Conservation (phyloP, 2,888 invertebrate genomes). For the Entomobrya proxima region DNA sequence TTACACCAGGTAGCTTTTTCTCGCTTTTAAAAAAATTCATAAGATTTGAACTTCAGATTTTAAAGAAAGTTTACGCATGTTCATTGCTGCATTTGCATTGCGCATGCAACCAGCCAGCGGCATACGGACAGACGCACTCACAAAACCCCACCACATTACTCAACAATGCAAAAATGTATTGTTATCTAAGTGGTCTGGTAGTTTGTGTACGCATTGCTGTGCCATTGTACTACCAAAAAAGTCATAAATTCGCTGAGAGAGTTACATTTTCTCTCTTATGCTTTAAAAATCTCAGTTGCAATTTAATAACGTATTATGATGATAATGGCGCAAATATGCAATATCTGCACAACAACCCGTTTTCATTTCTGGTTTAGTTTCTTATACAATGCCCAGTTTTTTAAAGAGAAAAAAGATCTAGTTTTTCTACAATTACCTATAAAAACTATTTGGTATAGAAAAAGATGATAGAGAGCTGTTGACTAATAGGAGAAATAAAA, state of each 20-base stretch:
- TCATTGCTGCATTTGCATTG: background rate
- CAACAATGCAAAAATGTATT: conserved; percentile 37
- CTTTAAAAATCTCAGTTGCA: conserved; percentile 8
- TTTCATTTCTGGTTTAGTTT: no score
- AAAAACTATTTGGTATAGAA: conserved; percentile 19
- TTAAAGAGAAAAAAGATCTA: conserved; percentile 14
- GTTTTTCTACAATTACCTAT: conserved; percentile 25
- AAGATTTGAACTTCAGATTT: no score
- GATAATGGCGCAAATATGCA: background rate
- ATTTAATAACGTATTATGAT: no score
- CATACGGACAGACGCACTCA: conserved; percentile 15
- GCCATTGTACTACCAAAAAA: background rate
- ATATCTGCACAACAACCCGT: background rate
- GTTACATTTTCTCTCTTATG: conserved; percentile 26
- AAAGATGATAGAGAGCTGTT: background rate
- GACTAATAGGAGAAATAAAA: no score
- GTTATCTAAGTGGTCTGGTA: no score
- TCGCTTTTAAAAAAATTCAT: background rate
- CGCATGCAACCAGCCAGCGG: conserved; percentile 60
- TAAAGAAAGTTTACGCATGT: no score
- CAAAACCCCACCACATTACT: conserved; percentile 12
- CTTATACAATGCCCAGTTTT: background rate
- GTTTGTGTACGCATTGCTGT: no score
- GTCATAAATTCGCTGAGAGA: conserved; percentile 49
- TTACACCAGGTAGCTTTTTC: background rate